Evolutionary conservation across 1,140 invertebrate species (phyloP).

Genomic region (Proctacanthus coquilletti): DNA sequence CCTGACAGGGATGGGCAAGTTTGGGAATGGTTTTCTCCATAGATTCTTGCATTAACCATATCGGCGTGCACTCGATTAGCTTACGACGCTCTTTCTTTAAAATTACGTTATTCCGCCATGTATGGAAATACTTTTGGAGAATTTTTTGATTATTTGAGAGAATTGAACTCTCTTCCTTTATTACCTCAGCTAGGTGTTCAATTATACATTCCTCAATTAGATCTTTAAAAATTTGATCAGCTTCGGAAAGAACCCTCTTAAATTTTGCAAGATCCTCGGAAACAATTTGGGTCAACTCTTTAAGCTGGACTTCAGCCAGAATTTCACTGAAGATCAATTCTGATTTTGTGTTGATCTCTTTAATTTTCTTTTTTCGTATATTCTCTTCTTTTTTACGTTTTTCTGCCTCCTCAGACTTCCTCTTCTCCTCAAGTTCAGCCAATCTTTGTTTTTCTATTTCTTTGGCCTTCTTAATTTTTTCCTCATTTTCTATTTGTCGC

Average conservation of each 20-base stretch:
- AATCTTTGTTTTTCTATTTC: background rate
- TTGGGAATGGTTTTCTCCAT: conserved; percentile 8
- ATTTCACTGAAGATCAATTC: conserved; percentile 25
- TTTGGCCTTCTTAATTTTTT: background rate
- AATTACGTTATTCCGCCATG: conserved; percentile 6
- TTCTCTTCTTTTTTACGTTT: conserved; percentile 29
- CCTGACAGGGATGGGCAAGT: conserved; percentile 11
- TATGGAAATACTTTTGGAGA: conserved; percentile 8
- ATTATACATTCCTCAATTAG: conserved; percentile 29
- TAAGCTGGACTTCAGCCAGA: conserved; percentile 5
- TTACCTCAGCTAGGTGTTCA: conserved; percentile 23
- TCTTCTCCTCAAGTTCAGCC: background rate
- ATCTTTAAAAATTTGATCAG: conserved; percentile 22
- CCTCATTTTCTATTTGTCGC: background rate
- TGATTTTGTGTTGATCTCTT: conserved; percentile 15
- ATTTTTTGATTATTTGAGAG: conserved; percentile 9
- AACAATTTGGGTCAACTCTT: conserved; percentile 8
- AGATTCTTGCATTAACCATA: conserved; percentile 8
- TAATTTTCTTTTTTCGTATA: too few species aligned
- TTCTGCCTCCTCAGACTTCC: conserved; percentile 30
- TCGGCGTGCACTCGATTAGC: conserved; percentile 9
- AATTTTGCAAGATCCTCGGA: conserved; percentile 4
- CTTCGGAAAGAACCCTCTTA: conserved; percentile 29
- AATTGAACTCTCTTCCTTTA: conserved; percentile 29
- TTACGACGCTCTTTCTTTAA: conserved; percentile 6